Evolutionary conservation across 2,113 vertebrate genomes (phyloP).

Genomic region (Rynchops niger): DNA sequence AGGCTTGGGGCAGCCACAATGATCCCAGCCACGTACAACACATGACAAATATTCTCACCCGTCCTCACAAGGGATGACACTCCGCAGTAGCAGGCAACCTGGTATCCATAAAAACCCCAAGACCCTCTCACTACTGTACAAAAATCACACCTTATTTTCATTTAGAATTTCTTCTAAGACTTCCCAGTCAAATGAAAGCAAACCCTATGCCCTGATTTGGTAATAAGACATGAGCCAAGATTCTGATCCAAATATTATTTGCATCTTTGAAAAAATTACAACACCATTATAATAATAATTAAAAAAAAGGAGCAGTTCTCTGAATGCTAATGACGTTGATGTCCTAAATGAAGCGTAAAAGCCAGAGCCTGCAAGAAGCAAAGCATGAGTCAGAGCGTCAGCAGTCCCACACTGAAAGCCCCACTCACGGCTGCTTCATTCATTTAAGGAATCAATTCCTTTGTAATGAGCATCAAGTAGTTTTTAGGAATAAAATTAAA

Average conservation of each 20-base stretch:
- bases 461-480: slow-evolving; percentile 2
- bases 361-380: background rate
- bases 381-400: slow-evolving; percentile 14
- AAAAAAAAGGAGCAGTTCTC: background rate
- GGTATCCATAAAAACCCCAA: background rate
- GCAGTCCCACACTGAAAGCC: background rate
- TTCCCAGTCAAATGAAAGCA: background rate
- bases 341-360: slow-evolving; percentile 37
- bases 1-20: background rate
- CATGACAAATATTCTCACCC: background rate
- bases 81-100: background rate
- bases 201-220: background rate
- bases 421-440: slow-evolving; percentile 16
- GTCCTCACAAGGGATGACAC: background rate
- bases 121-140: background rate
- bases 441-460: slow-evolving; percentile 43
- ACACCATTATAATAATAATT: background rate
- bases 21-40: background rate
- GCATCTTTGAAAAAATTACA: background rate
- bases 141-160: background rate
- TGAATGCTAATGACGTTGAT: background rate
- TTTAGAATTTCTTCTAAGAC: background rate
- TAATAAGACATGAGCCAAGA: background rate
- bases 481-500: slow-evolving; percentile 12
- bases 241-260: background rate